These are phyloP conservation scores for Pimpla rufipes DNA, from an alignment of 2,888 invertebrate species.

Conservation along the genomic window DNA sequence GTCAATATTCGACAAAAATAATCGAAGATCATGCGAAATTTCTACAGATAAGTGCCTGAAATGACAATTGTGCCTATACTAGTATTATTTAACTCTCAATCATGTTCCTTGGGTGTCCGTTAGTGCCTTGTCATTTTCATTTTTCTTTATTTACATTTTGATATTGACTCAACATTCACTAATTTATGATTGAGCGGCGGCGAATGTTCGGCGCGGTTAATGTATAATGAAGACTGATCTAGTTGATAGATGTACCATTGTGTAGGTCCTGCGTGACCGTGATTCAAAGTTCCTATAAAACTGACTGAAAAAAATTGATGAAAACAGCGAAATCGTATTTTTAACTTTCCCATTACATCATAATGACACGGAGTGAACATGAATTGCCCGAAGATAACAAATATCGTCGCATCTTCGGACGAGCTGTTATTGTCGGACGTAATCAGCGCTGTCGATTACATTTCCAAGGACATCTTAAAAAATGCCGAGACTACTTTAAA, in stretches of 20 bases:
- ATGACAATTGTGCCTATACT: constrained; percentile 66
- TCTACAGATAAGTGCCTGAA: constrained; percentile 29
- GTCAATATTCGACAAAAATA: neutral
- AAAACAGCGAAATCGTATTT: neutral
- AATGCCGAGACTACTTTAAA: too few species aligned
- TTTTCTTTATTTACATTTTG: constrained; percentile 26
- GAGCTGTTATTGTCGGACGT: too few species aligned
- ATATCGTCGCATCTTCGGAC: too few species aligned
- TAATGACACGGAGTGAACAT: too few species aligned
- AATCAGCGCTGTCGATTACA: too few species aligned
- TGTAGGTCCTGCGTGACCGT: constrained; percentile 38
- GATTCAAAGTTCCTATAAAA: constrained; percentile 75
- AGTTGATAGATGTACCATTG: constrained; percentile 22
- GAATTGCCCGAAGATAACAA: too few species aligned
- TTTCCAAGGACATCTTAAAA: too few species aligned
- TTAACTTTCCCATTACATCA: neutral
- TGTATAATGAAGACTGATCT: constrained; percentile 74
- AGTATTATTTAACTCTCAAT: constrained; percentile 25
- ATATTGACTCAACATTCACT: constrained; percentile 4
- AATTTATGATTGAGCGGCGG: neutral
- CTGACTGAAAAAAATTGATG: constrained; percentile 35
- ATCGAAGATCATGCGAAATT: too few species aligned
- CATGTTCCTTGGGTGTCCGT: constrained; percentile 13
- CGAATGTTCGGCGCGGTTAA: constrained; percentile 1
- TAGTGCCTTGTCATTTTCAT: constrained; percentile 1